Evolutionary conservation across 2,113 vertebrate genomes (phyloP), one percentile per base, ranked within the genome.

Genomic region (Lophius piscatorius): DNA sequence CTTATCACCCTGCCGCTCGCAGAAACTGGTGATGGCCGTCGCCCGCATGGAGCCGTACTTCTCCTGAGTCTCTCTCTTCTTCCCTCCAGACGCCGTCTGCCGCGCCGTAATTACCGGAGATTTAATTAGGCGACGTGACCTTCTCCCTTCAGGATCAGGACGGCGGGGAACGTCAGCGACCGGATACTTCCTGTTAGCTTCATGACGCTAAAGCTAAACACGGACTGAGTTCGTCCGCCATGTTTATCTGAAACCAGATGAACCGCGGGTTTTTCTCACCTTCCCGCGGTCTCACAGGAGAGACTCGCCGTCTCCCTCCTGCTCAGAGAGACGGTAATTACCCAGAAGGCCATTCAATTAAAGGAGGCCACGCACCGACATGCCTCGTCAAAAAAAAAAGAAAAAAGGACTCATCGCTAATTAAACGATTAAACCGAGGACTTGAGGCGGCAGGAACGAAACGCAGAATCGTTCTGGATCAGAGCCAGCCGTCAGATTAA

Each of bases 261-360:
- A n/a, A n/a, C n/a, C n/a, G n/a, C n/a, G n/a, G n/a, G n/a, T n/a
- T 44, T 56, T 16, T 9, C 51, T 65, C 35, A 44, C 21, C 49
- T 70, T 11, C 9, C 1, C 47, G 5, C 20, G 31, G 6, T 39
- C 51, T 24, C 41, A 55, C 28, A 22, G 20, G 21, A 29, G 35
- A 26, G 20, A 31, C 46, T 52, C 34, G 52, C 63, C 48, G 42
- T 74, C 62, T 66, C 47, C 54, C 52, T 50, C 23, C 41, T 0
- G 40, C 46, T 65, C 66, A 87, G 56, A 81, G 78, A 83, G 70
- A 74, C 68, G 82, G 70, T 83, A 89, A 89, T 90, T 87, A 90
- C 65, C 34, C 62, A 61, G 76, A 84, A 74, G 79, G 80, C 52
- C 78, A 72, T 76, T 87, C 75, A 85, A 84, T 85, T 85, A 86